Evolutionary conservation across 2,888 invertebrate species (phyloP).

Genomic region (Melanchra persicariae): DNA sequence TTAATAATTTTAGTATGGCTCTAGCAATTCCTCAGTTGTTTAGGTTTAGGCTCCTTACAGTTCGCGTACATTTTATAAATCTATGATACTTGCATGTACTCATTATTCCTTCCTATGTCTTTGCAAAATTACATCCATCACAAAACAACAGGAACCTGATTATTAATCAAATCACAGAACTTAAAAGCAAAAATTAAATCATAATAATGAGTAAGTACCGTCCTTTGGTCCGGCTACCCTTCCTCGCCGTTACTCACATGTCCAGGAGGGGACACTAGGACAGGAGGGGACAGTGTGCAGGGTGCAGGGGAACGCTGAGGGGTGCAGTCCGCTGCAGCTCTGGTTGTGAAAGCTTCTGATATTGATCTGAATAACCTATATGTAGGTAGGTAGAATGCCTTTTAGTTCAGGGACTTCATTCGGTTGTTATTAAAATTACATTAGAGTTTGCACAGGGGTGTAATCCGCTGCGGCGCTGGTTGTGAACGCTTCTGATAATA

Average conservation of each 20-base stretch:
- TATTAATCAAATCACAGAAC: not conserved
- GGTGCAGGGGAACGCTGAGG: slow-evolving; percentile 35
- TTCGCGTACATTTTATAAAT: too few species aligned
- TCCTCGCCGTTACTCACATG: slow-evolving; percentile 46
- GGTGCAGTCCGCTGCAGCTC: slow-evolving; percentile 52
- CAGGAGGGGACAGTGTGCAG: slow-evolving; percentile 10
- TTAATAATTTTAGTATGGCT: too few species aligned
- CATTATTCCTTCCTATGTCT: too few species aligned
- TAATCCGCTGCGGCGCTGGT: too few species aligned
- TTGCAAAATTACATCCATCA: too few species aligned
- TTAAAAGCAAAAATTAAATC: slow-evolving; percentile 21
- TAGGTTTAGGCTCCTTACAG: too few species aligned
- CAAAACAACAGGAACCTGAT: too few species aligned
- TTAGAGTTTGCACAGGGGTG: too few species aligned
- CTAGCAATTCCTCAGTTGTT: too few species aligned
- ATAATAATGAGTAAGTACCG: slow-evolving; percentile 28
- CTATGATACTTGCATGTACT: too few species aligned
- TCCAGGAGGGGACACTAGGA: slow-evolving; percentile 31
- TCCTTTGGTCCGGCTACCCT: slow-evolving; percentile 36
- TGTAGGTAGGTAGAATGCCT: not conserved
- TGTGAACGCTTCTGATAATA: too few species aligned
- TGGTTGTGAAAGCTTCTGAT: slow-evolving; percentile 48
- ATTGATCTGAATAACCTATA: slow-evolving; percentile 36
- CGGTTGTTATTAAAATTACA: not conserved
- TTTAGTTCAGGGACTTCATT: not conserved